phyloP scores from a whole-genome alignment of 2,113 vertebrate genomes.

The Odocoileus virginianus region DNA sequence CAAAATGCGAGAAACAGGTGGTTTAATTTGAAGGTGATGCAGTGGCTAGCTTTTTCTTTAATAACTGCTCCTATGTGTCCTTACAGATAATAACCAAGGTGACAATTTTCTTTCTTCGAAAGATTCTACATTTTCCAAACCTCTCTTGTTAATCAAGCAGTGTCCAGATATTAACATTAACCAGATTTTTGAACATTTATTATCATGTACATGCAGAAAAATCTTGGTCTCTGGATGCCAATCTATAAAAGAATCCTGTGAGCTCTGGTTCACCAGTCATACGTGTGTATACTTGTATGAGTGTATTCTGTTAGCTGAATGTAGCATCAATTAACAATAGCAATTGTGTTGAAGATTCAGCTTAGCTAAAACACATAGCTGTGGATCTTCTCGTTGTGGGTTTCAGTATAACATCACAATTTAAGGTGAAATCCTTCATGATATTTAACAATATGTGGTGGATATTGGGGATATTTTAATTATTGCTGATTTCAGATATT shows the following conservation, averaged over 20 bases:
- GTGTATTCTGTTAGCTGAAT: not conserved
- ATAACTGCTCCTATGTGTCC: not conserved
- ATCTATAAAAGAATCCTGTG: not conserved
- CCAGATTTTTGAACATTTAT: not conserved
- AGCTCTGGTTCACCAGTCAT: not conserved
- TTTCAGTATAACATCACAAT: not conserved
- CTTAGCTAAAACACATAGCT: not conserved
- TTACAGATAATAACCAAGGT: not conserved
- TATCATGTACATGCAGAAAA: not conserved
- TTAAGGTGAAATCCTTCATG: not conserved
- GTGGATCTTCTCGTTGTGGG: not conserved
- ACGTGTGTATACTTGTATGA: not conserved
- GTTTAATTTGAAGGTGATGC: not conserved
- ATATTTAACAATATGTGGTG: not conserved
- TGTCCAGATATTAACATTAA: not conserved
- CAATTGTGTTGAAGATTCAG: not conserved
- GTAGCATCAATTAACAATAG: not conserved
- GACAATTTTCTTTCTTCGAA: not conserved
- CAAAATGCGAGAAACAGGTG: not conserved
- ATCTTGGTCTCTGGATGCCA: not conserved
- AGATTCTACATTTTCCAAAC: not conserved
- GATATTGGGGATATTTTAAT: not conserved
- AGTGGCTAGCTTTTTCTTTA: not conserved
- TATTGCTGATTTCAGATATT: not conserved
- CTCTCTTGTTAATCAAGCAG: not conserved